These are phyloP conservation scores for Zootermopsis nevadensis DNA, from an alignment of 2,888 invertebrate genomes.

Conservation along the genomic window DNA sequence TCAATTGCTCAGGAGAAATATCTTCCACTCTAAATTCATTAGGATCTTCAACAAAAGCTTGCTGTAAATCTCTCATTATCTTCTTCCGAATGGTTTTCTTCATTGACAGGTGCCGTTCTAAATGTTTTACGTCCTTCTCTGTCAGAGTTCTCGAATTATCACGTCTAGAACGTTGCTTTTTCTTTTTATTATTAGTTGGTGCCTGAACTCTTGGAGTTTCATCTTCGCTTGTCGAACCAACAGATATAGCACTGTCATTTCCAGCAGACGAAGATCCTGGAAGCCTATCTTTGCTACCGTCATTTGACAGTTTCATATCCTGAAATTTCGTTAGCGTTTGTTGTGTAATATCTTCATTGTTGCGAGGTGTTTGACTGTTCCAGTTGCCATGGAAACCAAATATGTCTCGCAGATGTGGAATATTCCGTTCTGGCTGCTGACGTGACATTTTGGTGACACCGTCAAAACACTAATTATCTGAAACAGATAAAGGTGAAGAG, in stretches of 20 bases:
- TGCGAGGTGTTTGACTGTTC: conserved; percentile 29
- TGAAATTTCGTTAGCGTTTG: conserved; percentile 31
- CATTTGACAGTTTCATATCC: conserved; percentile 41
- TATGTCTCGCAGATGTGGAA: conserved; percentile 81
- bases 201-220: conserved; percentile 38
- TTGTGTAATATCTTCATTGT: conserved; percentile 30
- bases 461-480: not conserved
- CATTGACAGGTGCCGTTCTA: conserved; percentile 86
- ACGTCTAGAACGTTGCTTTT: conserved; percentile 72
- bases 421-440: conserved; percentile 70
- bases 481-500: not conserved
- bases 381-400: conserved; percentile 66
- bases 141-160: conserved; percentile 76
- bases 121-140: conserved; percentile 72
- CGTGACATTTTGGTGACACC: not conserved
- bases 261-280: conserved; percentile 37
- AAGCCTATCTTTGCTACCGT: conserved; percentile 37
- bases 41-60: conserved; percentile 77
- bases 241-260: conserved; percentile 61
- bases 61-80: conserved; percentile 85
- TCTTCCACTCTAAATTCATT: conserved; percentile 78
- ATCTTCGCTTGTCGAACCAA: conserved; percentile 63
- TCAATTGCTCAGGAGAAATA: conserved; percentile 75
- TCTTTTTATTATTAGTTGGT: conserved; percentile 65
- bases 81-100: conserved; percentile 88